Conservation (phyloP, 1,140 invertebrate species). For the Platyscapa corneri region DNA sequence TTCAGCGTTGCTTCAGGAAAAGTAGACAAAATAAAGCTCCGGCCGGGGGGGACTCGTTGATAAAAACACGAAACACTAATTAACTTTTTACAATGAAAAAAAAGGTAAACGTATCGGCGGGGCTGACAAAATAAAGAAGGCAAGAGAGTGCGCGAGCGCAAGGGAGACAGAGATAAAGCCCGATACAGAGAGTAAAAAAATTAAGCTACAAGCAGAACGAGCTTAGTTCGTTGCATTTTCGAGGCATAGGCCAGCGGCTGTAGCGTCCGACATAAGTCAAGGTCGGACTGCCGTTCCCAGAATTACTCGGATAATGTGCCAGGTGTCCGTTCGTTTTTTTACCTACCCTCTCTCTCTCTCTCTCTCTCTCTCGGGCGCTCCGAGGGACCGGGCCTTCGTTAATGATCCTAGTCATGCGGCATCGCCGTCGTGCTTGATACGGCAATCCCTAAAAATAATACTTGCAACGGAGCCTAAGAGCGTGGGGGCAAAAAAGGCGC, state of each 20-base stretch:
- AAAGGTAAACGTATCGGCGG: constrained; percentile 15
- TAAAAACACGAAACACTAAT: constrained; percentile 50
- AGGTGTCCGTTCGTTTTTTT: constrained; percentile 29
- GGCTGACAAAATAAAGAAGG: constrained; percentile 14
- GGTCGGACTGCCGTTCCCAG: constrained; percentile 37
- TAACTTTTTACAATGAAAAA: constrained; percentile 49
- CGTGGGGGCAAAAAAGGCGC: no score
- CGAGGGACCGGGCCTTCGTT: neutral
- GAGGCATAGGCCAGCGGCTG: constrained; percentile 11
- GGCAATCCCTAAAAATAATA: constrained; percentile 44
- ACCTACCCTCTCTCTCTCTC: constrained; percentile 15
- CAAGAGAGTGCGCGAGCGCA: neutral
- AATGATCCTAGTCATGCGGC: constrained; percentile 18
- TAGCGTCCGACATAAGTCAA: constrained; percentile 33
- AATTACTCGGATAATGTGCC: constrained; percentile 40
- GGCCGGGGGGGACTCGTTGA: neutral
- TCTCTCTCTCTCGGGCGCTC: neutral
- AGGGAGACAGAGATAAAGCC: neutral
- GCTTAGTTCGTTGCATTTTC: constrained; percentile 41
- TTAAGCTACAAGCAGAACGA: constrained; percentile 40
- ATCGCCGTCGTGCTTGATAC: constrained; percentile 19
- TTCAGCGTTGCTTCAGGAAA: constrained; percentile 4
- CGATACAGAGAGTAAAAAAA: constrained; percentile 28
- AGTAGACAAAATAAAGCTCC: constrained; percentile 34
- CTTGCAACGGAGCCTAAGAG: neutral